These are phyloP conservation scores for Heteromormyrus szaboi DNA, from an alignment of 2,797 vertebrate genomes.

Conservation along the genomic window DNA sequence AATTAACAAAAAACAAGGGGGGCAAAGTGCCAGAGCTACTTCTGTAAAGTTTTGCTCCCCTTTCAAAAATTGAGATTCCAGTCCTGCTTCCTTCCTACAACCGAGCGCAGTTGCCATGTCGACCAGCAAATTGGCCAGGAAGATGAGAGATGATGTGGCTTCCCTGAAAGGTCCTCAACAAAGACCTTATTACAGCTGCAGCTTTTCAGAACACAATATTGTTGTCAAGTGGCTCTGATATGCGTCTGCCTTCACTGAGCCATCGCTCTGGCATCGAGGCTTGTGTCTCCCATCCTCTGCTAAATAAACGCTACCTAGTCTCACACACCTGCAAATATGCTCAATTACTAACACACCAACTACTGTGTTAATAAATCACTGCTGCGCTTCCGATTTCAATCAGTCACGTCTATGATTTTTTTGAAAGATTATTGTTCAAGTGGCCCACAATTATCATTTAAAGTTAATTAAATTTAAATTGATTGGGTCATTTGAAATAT, in stretches of 20 bases:
- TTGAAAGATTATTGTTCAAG: background rate
- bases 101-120: conserved; percentile 67
- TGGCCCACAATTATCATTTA: background rate
- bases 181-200: conserved; percentile 73
- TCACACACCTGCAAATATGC: background rate
- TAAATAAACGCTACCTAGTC: background rate
- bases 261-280: conserved; percentile 45
- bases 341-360: background rate
- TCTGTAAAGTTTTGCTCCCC: conserved; percentile 51
- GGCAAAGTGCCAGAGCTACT: conserved; percentile 32
- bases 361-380: background rate
- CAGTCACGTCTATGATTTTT: background rate
- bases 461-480: background rate
- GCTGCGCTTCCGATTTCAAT: background rate
- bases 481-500: background rate
- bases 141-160: conserved; percentile 69
- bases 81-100: conserved; percentile 63
- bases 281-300: conserved; percentile 20
- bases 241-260: conserved; percentile 63
- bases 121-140: conserved; percentile 68
- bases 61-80: conserved; percentile 69
- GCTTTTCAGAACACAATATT: conserved; percentile 68
- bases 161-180: conserved; percentile 64
- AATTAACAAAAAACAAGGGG: background rate
- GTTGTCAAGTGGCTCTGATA: conserved; percentile 72